Evolutionary conservation across 2,113 vertebrate genomes (phyloP), one percentile per base, ranked within the genome.

Genomic region (Oreotrochilus melanogaster): DNA sequence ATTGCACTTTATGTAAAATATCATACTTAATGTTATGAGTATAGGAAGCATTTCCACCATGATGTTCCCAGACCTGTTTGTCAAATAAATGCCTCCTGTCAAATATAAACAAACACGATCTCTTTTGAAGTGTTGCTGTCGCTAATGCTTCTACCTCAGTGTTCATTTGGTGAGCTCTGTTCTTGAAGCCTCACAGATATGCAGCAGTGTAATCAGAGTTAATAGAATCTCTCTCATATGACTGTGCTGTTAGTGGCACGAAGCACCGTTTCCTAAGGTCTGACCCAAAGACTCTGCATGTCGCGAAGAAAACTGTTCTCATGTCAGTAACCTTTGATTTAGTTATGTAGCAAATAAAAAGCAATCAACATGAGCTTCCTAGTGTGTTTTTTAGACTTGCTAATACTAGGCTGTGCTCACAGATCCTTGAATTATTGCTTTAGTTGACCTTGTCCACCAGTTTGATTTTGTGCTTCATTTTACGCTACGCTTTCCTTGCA

Each of bases 51-150:
- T 78, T 90, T 89, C 60, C 72, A 60, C 22, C 70, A 64, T 47
- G 27, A 71, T 66, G 60, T 92, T 69, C 65, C 56, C 81, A 81
- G 64, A 61, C 28, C 56, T 56, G 76, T 78, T 71, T 60, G 65
- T 95, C 33, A 83, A 51, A 95, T 53, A 30, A 9, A 10, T 67
- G 51, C 60, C 56, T 83, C 35, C 39, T 89, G 83, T 74, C 78
- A 67, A 72, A 67, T 21, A 3, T 8, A 50, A 92, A 67, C 53
- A 94, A 50, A 70, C 42, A 8, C 0, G 1, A n/a, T 53, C 37
- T 66, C 56, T 94, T 43, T 43, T 62, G 71, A 92, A 76, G 78
- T 17, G 0, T 56, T 60, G 11, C 10, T n/a, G 24, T 48, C 75
- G 53, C 58, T 84, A 31, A 2, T 86, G 21, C 24, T 70, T 57